These are phyloP conservation scores for Pampusana beccarii DNA, from an alignment of 2,113 vertebrate genomes.

Conservation along the genomic window DNA sequence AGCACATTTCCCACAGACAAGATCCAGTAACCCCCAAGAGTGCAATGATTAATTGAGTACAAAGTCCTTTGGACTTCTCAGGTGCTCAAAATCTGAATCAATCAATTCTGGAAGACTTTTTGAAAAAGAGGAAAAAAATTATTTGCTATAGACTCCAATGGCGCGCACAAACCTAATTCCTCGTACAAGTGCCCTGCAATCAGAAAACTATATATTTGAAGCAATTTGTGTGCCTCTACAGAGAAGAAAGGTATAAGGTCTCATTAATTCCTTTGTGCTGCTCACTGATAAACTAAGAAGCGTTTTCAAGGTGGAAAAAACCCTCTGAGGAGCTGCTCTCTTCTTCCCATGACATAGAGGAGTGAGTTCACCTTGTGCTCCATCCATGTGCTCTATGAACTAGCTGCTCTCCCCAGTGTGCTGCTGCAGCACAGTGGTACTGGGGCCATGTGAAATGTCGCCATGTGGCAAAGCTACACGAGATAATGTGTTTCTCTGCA, in stretches of 20 bases:
- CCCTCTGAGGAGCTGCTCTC: background rate
- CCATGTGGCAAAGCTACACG: background rate
- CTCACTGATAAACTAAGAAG: background rate
- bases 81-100: background rate
- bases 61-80: background rate
- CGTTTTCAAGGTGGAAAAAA: background rate
- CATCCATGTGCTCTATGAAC: background rate
- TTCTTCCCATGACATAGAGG: background rate
- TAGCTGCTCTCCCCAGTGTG: background rate
- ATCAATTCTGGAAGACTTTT: background rate
- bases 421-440: too few species aligned
- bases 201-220: background rate
- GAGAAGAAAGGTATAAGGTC: background rate
- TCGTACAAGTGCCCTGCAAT: background rate
- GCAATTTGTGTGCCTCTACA: background rate
- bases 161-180: background rate
- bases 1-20: background rate
- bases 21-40: background rate
- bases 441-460: fast-evolving
- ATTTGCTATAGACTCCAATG: background rate
- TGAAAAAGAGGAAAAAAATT: background rate
- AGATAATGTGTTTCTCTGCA: background rate
- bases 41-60: background rate
- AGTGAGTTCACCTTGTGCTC: background rate
- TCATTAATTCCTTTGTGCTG: background rate